A percentile compares a stretch with the other conserved stretches of the same genome.
These are phyloP conservation scores for Hiodon tergisus DNA, from an alignment of 2,113 vertebrate species.

Conservation along the genomic window DNA sequence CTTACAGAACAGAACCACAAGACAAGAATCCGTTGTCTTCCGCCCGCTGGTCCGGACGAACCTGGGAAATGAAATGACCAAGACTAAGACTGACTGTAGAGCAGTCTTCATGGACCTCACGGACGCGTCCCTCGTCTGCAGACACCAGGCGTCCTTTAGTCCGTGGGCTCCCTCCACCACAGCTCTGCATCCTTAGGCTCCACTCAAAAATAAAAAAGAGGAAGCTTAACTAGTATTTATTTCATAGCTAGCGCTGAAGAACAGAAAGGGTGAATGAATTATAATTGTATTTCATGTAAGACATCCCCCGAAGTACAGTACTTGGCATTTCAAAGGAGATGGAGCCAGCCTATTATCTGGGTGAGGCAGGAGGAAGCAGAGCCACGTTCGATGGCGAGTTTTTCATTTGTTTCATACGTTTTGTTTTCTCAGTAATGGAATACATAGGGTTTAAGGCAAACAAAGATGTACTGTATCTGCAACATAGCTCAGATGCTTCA, in stretches of 20 bases:
- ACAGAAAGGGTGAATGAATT: background rate
- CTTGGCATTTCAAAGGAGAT: background rate
- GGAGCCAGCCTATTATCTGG: background rate
- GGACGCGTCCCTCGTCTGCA: too few species aligned
- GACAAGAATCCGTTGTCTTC: too few species aligned
- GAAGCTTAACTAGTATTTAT: background rate
- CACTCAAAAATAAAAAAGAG: background rate
- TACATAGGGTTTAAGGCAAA: background rate
- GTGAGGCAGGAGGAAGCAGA: background rate
- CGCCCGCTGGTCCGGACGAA: too few species aligned
- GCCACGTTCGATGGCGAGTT: background rate
- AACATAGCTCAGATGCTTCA: background rate
- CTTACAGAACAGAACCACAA: too few species aligned
- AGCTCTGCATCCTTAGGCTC: background rate
- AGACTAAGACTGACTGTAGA: too few species aligned
- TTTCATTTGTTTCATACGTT: background rate
- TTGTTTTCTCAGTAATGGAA: background rate
- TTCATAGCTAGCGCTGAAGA: background rate
- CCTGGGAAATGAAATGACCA: too few species aligned
- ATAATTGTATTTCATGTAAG: background rate
- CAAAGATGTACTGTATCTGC: background rate
- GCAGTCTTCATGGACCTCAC: too few species aligned
- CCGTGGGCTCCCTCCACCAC: background rate
- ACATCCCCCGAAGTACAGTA: background rate
- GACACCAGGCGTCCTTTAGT: too few species aligned